Conservation (phyloP, 2,888 invertebrate species). For the Erannis defoliaria region DNA sequence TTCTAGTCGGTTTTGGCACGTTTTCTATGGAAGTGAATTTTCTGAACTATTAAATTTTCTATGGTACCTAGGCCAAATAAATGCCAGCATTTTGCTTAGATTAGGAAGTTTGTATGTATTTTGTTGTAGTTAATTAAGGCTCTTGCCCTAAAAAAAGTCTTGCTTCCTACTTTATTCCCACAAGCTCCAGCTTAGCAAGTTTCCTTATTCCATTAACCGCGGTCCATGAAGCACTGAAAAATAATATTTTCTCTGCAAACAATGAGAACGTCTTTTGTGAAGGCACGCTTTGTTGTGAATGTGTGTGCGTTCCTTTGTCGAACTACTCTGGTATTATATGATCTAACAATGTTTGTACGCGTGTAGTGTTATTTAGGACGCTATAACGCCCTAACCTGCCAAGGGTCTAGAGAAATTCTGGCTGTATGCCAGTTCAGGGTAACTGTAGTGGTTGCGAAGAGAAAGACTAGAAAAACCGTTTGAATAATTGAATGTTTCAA, state of each 20-base stretch:
- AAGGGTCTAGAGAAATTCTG: conserved; percentile 2
- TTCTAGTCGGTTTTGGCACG: too few relatives aligned
- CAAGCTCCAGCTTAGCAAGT: conserved; percentile 5
- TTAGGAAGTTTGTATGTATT: too few relatives aligned
- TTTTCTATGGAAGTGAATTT: too few relatives aligned
- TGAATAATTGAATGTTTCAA: too few relatives aligned
- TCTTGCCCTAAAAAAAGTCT: too few relatives aligned
- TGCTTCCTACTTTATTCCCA: neutral
- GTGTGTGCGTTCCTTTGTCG: conserved; percentile 15
- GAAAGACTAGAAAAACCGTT: too few relatives aligned
- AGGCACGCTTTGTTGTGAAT: conserved; percentile 29
- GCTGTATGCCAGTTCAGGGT: neutral
- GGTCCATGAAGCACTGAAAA: conserved; percentile 33
- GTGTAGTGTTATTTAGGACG: conserved; percentile 13
- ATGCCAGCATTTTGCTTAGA: too few relatives aligned
- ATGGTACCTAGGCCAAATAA: too few relatives aligned
- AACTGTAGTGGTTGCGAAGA: too few relatives aligned
- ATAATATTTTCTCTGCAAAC: conserved; percentile 57
- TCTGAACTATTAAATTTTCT: too few relatives aligned
- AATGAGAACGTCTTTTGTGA: conserved; percentile 50
- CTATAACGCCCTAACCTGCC: conserved; percentile 4
- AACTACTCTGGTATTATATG: neutral
- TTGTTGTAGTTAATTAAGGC: too few relatives aligned
- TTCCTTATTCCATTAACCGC: conserved; percentile 18
- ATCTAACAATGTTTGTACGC: conserved; percentile 4